These are phyloP conservation scores for Tyrannus savana DNA, from an alignment of 2,113 vertebrate species.

Conservation along the genomic window DNA sequence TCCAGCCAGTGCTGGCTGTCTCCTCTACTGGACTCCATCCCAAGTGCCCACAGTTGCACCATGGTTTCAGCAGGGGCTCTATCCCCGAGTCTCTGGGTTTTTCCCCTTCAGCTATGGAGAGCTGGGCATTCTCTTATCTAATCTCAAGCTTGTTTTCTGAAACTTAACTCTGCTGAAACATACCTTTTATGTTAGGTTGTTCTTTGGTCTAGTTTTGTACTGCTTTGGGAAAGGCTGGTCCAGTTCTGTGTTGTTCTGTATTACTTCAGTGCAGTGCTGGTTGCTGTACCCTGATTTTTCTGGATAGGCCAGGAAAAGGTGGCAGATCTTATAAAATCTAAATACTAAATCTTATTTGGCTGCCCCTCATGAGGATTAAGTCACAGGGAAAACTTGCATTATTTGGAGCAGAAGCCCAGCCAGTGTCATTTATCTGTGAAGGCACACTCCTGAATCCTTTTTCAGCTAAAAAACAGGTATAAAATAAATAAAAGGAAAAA, in stretches of 20 bases:
- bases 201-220: neutral
- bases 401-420: neutral
- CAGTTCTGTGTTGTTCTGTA: neutral
- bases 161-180: neutral
- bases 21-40: neutral
- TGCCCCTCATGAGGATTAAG: neutral
- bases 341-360: neutral
- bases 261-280: neutral
- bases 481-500: neutral
- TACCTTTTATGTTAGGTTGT: neutral
- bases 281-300: neutral
- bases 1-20: accelerated
- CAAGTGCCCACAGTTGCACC: accelerated
- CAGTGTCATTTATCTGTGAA: neutral
- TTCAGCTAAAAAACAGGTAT: neutral
- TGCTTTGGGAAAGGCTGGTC: neutral
- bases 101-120: neutral
- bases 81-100: accelerated
- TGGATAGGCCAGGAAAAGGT: neutral
- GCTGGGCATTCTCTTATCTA: neutral
- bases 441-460: neutral
- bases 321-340: neutral
- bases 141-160: neutral
- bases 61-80: neutral
- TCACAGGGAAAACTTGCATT: neutral